A percentile compares a stretch with the other conserved stretches of the same genome.
phyloP scores from a whole-genome alignment of 1,140 invertebrate species.

The Globodera rostochiensis region DNA sequence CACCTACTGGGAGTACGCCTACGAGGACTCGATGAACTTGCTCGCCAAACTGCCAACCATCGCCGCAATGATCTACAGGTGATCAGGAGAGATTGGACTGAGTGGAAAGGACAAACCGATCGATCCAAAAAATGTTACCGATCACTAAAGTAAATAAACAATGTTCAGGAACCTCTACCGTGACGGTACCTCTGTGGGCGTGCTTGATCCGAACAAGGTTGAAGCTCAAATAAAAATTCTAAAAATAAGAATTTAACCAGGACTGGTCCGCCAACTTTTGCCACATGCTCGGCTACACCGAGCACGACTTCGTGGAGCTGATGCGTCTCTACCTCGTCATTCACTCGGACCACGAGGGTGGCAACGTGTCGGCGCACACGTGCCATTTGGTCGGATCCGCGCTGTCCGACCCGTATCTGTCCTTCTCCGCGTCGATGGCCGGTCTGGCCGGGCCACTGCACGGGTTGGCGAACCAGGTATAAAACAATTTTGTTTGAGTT shows the following conservation, averaged over 20 bases:
- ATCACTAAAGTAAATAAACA: slow-evolving; percentile 5
- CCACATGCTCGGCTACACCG: slow-evolving; percentile 86
- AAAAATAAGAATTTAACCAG: neutral
- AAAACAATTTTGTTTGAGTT: no score
- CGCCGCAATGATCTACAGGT: slow-evolving; percentile 85
- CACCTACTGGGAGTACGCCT: slow-evolving; percentile 82
- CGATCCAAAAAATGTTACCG: neutral
- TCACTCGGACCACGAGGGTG: slow-evolving; percentile 75
- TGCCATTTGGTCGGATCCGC: slow-evolving; percentile 91
- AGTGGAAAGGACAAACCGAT: neutral
- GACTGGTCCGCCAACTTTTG: slow-evolving; percentile 94
- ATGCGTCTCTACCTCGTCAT: slow-evolving; percentile 93
- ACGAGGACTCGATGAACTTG: slow-evolving; percentile 90
- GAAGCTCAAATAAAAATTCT: no score
- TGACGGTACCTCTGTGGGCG: slow-evolving; percentile 81
- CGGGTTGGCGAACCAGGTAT: slow-evolving; percentile 86
- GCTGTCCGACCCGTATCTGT: slow-evolving; percentile 85
- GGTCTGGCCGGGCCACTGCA: slow-evolving; percentile 92
- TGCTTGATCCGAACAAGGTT: slow-evolving; percentile 79
- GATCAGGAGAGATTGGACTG: neutral
- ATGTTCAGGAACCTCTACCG: slow-evolving; percentile 77
- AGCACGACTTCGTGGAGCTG: slow-evolving; percentile 83
- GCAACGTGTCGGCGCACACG: slow-evolving; percentile 90
- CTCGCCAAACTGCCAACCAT: slow-evolving; percentile 92
- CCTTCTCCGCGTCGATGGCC: slow-evolving; percentile 89